These are phyloP conservation scores for Lonchura striata DNA, from an alignment of 2,113 vertebrate species.

Conservation along the genomic window DNA sequence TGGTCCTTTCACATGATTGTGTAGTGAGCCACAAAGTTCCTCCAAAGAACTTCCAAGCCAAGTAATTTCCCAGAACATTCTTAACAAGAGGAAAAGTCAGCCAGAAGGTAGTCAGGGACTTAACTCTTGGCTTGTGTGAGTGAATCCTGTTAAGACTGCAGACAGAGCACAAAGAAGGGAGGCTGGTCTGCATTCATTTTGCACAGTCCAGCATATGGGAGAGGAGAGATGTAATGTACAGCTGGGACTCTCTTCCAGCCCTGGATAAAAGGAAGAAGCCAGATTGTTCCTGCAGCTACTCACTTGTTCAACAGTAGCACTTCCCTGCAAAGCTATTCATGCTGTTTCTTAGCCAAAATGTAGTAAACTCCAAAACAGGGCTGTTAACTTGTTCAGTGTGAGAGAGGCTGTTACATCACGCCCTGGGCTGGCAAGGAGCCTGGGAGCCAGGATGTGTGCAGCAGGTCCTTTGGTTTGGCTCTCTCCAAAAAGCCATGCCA, in stretches of 20 bases:
- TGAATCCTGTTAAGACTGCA: not conserved
- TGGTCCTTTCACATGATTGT: not conserved
- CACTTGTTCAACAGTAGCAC: not conserved
- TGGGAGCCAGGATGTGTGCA: constrained; percentile 10
- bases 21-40: not conserved
- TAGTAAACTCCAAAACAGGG: not conserved
- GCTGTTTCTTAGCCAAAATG: constrained; percentile 17
- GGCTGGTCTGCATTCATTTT: not conserved
- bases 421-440: constrained; percentile 28
- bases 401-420: constrained; percentile 29
- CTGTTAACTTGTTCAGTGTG: not conserved
- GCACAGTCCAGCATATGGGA: not conserved
- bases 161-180: not conserved
- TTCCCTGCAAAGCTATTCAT: constrained; percentile 9
- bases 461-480: not conserved
- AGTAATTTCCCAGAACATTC: not conserved
- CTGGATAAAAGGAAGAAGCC: not conserved
- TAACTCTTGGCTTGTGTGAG: not conserved
- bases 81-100: not conserved
- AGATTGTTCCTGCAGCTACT: not conserved
- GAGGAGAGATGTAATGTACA: not conserved
- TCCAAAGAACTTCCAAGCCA: not conserved
- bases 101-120: not conserved
- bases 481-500: not conserved
- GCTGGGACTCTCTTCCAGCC: not conserved